phyloP scores from a whole-genome alignment of 2,888 invertebrate genomes.

The Eutolmus rufibarbis region DNA sequence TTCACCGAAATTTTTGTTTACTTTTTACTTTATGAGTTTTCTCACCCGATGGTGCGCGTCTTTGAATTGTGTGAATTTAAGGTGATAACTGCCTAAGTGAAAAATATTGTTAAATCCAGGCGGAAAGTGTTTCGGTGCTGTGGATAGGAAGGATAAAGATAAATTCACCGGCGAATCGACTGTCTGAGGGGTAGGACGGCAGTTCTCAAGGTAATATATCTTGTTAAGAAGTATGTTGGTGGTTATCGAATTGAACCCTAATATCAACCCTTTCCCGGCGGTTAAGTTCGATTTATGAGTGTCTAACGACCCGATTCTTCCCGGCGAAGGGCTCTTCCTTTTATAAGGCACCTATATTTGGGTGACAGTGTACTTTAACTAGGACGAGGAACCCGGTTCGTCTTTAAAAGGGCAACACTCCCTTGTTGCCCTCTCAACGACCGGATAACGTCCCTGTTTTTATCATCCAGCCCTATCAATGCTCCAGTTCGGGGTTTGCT shows the following conservation, averaged over 20 bases:
- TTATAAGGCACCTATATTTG: background rate
- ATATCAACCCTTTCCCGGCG: background rate
- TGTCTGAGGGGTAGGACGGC: background rate
- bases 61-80: background rate
- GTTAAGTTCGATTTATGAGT: background rate
- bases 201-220: background rate
- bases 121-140: background rate
- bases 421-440: background rate
- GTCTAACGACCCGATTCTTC: background rate
- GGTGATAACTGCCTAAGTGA: background rate
- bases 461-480: conserved; percentile 3
- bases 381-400: background rate
- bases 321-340: background rate
- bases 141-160: background rate
- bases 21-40: background rate
- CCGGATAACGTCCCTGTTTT: conserved; percentile 2
- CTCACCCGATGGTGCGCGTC: background rate
- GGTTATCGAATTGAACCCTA: background rate
- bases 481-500: background rate
- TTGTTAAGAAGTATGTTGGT: background rate
- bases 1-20: background rate
- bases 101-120: background rate
- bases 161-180: background rate
- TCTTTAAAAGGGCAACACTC: conserved; percentile 15
- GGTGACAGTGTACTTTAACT: background rate